phyloP scores from a whole-genome alignment of 1,140 invertebrate genomes.

The Frieseomelitta varia region DNA sequence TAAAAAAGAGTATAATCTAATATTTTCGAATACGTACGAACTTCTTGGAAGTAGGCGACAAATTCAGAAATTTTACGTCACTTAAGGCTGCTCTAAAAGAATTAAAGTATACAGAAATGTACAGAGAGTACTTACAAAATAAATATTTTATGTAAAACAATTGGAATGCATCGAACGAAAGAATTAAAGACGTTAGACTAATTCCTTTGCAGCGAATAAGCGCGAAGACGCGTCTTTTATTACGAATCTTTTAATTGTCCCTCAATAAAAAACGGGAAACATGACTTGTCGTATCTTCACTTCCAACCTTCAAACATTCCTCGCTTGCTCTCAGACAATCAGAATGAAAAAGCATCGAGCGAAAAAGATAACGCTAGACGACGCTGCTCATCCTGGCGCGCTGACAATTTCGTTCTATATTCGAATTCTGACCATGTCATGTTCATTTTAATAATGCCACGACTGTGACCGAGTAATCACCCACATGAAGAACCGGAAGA shows the following conservation, averaged over 20 bases:
- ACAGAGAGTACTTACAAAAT: neutral
- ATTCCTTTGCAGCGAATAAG: neutral
- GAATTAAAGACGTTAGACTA: neutral
- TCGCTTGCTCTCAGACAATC: neutral
- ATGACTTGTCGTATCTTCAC: neutral
- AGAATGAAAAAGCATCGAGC: neutral
- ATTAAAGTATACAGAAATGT: neutral
- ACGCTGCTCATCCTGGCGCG: constrained; percentile 25
- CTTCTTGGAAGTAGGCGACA: no score
- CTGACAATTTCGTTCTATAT: constrained; percentile 40
- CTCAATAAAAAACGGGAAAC: neutral
- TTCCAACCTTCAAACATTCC: neutral
- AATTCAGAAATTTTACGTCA: no score
- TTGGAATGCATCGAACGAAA: neutral
- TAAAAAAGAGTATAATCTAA: no score
- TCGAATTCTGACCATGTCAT: neutral
- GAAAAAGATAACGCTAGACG: neutral
- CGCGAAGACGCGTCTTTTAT: no score
- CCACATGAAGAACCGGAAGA: neutral
- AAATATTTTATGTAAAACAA: neutral
- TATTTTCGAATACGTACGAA: no score
- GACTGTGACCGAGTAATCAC: neutral
- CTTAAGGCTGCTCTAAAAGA: neutral
- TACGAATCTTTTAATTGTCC: neutral
- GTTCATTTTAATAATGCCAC: neutral